Base-by-base conservation (phyloP, 2,888 invertebrate genomes). In the Lydus trimaculatus region DNA sequence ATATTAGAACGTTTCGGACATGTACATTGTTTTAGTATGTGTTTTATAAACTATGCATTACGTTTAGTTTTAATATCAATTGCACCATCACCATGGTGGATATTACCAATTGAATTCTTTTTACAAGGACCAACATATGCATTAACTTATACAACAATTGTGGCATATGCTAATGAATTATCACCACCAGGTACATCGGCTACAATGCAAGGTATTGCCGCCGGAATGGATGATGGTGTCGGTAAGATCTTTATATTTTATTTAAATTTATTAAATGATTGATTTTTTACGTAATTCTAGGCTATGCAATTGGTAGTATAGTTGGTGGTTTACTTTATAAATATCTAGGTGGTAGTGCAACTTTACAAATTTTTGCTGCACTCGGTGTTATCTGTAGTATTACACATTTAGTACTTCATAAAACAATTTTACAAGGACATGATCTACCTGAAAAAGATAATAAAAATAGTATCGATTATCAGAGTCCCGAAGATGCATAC, bases 61-160 rank as follows among this genome's bases (percentile, higher is more conserved):
- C 87, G 96, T 0, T 87, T 96, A 76, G 88, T 89, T 3, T 86
- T 93, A 13, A 93, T 96, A 73, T 94, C 96, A 0, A 81, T 94
- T 69, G 91, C 94, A 67, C 87, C 90, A 25, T 90, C 91, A 76
- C 94, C 96, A 0, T 96, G 96, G 95, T 93, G 92, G 87, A 88
- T 94, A 1, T 87, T 97, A 0, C 90, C 90, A 0, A 89, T 96
- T 3, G 97, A 97, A 86, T 86, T 92, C 0, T 83, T 94, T 64
- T 90, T 94, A 88, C 94, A 94, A 83, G 96, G 96, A 0, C 92
- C 96, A 0, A 94, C 95, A 0, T 97, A 96, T 84, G 96, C 96
- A 0, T 85, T 96, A 0, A 93, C 93, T 76, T 96, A 96, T 81
- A 90, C 94, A 0, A 92, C 92, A 0, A 93, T 95, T 71, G 94